Evolutionary conservation across 2,888 invertebrate species (phyloP).

Genomic region (Steinernema scapterisci): DNA sequence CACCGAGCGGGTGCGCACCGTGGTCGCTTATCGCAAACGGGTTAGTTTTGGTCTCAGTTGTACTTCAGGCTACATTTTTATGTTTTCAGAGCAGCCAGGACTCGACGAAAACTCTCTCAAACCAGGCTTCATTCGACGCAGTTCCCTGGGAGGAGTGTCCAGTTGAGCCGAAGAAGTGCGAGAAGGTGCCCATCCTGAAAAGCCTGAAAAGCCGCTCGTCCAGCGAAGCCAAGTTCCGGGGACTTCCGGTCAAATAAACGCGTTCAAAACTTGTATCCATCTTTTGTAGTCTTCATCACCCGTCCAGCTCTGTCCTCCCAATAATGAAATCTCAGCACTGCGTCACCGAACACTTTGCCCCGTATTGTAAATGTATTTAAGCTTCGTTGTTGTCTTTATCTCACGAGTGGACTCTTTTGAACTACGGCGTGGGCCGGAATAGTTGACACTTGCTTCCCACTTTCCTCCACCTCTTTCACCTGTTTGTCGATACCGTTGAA

Average conservation of each 20-base stretch:
- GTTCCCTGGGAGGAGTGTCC: conserved; percentile 28
- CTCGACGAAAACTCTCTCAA: background rate
- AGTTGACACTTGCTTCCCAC: too few relatives aligned
- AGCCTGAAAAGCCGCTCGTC: conserved; percentile 6
- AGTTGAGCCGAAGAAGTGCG: conserved; percentile 15
- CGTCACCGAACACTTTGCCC: too few relatives aligned
- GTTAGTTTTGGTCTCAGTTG: background rate
- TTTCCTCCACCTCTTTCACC: too few relatives aligned
- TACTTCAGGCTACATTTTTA: background rate
- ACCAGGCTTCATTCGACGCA: conserved; percentile 13
- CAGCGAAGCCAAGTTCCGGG: conserved; percentile 12
- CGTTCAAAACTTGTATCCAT: background rate
- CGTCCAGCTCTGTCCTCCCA: too few relatives aligned
- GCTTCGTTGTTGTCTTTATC: too few relatives aligned
- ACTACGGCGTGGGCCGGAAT: too few relatives aligned
- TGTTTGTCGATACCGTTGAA: too few relatives aligned
- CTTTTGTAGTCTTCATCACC: too few relatives aligned
- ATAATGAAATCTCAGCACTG: too few relatives aligned
- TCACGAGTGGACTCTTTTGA: too few relatives aligned
- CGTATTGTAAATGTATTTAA: too few relatives aligned
- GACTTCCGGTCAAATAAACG: conserved; percentile 1
- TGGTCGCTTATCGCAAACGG: conserved; percentile 10
- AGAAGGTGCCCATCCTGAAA: conserved; percentile 16
- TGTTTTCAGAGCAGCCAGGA: conserved; percentile 9
- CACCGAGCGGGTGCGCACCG: conserved; percentile 23